Evolutionary conservation across 2,113 vertebrate species (phyloP).

Genomic region (Pithys albifrons): DNA sequence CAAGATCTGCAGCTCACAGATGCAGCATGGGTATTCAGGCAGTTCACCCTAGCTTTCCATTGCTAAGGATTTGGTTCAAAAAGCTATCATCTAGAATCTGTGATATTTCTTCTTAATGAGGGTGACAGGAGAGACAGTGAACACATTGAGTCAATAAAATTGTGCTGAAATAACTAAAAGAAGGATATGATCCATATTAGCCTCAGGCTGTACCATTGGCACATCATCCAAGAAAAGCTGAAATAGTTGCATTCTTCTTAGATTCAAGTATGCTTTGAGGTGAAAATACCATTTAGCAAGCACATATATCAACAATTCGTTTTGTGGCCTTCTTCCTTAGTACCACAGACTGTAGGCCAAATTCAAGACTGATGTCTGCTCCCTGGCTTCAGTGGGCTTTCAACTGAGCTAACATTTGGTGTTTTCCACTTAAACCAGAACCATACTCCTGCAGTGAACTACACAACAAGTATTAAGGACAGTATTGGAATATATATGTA

Average conservation of each 20-base stretch:
- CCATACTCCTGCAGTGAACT: not conserved
- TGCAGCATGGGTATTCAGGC: not conserved
- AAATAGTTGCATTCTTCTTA: slow-evolving; percentile 38
- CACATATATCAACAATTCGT: slow-evolving; percentile 33
- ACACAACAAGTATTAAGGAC: not conserved
- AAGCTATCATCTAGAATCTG: not conserved
- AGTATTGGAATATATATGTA: not conserved
- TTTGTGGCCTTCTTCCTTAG: slow-evolving; percentile 40
- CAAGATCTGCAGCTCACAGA: not conserved
- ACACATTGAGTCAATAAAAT: slow-evolving; percentile 56
- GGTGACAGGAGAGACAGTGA: not conserved
- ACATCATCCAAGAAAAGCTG: slow-evolving; percentile 46
- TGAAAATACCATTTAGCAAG: slow-evolving; percentile 47
- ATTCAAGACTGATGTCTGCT: slow-evolving; percentile 30
- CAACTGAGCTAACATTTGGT: not conserved
- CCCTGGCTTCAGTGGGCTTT: not conserved
- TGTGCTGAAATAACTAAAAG: slow-evolving; percentile 19
- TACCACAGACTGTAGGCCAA: not conserved
- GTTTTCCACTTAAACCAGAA: slow-evolving; percentile 1
- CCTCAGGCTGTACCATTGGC: slow-evolving; percentile 30
- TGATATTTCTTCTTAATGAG: slow-evolving; percentile 32
- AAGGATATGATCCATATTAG: slow-evolving; percentile 33
- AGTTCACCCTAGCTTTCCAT: not conserved
- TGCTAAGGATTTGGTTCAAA: not conserved
- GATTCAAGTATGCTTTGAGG: slow-evolving; percentile 60